Conservation (phyloP, 2,113 vertebrate species). For the Forbesichthys agassizii region DNA sequence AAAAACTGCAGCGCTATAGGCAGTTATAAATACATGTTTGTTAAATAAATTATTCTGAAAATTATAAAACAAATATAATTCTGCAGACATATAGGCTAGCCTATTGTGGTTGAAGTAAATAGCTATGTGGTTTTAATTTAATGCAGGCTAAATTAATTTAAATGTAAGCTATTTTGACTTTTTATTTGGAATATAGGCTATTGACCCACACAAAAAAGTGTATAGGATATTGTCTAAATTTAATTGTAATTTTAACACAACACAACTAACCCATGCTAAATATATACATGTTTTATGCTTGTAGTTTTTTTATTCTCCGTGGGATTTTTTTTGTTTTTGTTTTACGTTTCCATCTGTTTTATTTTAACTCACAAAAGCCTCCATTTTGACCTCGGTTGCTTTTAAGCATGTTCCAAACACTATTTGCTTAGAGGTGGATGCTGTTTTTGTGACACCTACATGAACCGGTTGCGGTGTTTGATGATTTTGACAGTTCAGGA, state of each 20-base stretch:
- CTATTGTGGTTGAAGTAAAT: too few relatives aligned
- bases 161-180: too few relatives aligned
- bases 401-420: conserved; percentile 48
- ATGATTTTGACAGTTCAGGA: conserved; percentile 75
- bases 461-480: conserved; percentile 82
- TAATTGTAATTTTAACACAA: background rate
- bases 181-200: too few relatives aligned
- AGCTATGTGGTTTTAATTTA: too few relatives aligned
- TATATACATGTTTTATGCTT: too few relatives aligned
- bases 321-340: background rate
- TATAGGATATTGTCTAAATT: background rate
- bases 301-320: background rate
- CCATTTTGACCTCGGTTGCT: conserved; percentile 9
- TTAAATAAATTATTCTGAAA: too few relatives aligned
- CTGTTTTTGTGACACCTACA: conserved; percentile 72
- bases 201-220: background rate
- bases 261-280: too few relatives aligned
- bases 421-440: conserved; percentile 49
- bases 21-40: too few relatives aligned
- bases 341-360: too few relatives aligned
- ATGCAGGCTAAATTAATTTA: too few relatives aligned
- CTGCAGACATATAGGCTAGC: too few relatives aligned
- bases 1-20: background rate
- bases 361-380: conserved; percentile 9
- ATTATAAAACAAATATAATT: too few relatives aligned